Evolutionary conservation across 2,113 vertebrate genomes (phyloP).

Genomic region (Stictonetta naevosa): DNA sequence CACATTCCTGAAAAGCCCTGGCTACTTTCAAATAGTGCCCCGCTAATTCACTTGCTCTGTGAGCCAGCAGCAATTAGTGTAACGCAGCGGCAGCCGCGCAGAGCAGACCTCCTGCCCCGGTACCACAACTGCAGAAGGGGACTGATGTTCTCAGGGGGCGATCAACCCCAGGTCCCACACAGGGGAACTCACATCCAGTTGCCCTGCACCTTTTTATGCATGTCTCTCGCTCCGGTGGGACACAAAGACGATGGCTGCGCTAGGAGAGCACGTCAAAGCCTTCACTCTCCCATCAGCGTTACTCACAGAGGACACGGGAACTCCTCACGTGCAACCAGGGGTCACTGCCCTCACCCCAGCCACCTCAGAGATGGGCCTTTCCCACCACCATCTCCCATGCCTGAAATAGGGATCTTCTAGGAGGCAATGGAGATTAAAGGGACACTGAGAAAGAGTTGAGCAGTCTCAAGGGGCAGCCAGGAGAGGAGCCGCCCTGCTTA

Average conservation of each 20-base stretch:
- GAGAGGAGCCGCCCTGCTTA: neutral
- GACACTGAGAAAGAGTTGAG: neutral
- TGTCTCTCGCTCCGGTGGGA: neutral
- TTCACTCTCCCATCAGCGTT: neutral
- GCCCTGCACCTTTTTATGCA: neutral
- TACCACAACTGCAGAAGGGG: neutral
- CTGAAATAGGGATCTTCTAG: neutral
- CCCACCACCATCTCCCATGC: neutral
- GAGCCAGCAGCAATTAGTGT: accelerated
- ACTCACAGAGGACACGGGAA: neutral
- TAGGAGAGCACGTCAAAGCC: neutral
- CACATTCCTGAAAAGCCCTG: neutral
- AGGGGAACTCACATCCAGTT: neutral
- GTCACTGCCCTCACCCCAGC: neutral
- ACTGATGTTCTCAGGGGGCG: neutral
- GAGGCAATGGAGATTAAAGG: neutral
- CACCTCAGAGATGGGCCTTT: neutral
- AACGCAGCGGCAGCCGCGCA: accelerated
- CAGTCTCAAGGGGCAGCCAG: neutral
- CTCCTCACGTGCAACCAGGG: neutral
- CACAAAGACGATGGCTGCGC: accelerated
- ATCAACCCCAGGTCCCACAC: accelerated
- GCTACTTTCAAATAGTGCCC: neutral
- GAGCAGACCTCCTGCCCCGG: neutral
- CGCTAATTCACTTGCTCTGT: neutral